Base-by-base conservation (phyloP, 2,113 vertebrate species). In the Peromyscus leucopus region DNA sequence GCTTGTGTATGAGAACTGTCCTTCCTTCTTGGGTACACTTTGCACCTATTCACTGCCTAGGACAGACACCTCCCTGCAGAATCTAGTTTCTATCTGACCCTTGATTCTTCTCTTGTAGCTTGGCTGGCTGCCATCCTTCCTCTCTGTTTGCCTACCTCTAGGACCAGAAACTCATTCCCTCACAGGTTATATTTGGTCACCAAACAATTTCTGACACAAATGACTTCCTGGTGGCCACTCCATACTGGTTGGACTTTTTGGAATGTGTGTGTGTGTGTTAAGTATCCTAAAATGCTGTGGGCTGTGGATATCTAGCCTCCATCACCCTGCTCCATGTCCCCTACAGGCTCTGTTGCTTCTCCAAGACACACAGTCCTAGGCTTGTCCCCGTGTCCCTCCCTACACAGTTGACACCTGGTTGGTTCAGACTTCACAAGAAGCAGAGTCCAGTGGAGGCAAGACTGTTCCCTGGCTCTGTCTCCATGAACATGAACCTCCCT, bases 181-280 rank as follows among this genome's bases (percentile, higher is more conserved):
- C 67, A 33, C 12, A 88, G 67, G 67, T 24, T 59, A 10, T 0
- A 16, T 72, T 72, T 39, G 0, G 51, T 63, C 33, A 46, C 31
- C 85, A 55, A 76, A 87, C 33, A 61, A 57, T 1, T 63, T 17
- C 51, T 7, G 31, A 75, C 65, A 31, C 15, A 5, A 65, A 88
- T 22, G 13, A 22, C 48, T 61, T 90, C 75, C 88, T 93, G 72
- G 61, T 78, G 75, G 93, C 51, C 46, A 92, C 75, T 69, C 69
- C 2, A 0, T 12, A 19, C 0, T 36, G 42, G 16, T 0, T 59
- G 74, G 48, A 31, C 11, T 39, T 55, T 28, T 10, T 33, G 51
- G 26, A 71, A 72, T 2, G 2, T 65, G 22, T 33, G 61, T 2
- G 2, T 65, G 22, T 33, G 61, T n/a, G 15, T 39, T 83, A 17